Percentiles rank a stretch among this genome's conserved stretches.
phyloP scores from a whole-genome alignment of 2,113 vertebrate genomes.

The Larimichthys crocea region DNA sequence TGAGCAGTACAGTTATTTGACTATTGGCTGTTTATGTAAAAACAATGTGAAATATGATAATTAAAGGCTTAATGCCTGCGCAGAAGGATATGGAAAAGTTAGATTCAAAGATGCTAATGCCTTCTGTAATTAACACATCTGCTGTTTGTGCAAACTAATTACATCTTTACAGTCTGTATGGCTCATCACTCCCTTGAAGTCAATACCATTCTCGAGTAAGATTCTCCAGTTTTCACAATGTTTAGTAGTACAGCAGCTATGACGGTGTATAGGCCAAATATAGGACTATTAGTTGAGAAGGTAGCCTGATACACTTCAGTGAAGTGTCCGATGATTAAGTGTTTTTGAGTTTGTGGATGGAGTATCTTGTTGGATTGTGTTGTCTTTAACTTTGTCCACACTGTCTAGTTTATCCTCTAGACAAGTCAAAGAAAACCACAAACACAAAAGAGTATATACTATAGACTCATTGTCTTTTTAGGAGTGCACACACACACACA shows the following conservation, averaged over 20 bases:
- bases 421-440: neutral
- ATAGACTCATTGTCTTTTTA: neutral
- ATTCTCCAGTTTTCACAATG: neutral
- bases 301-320: neutral
- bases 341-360: neutral
- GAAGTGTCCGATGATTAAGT: neutral
- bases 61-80: neutral
- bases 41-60: neutral
- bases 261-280: neutral
- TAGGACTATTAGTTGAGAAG: neutral
- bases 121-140: conserved; percentile 24
- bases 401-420: neutral
- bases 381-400: neutral
- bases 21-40: neutral
- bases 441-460: neutral
- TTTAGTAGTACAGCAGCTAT: neutral
- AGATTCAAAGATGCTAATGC: conserved; percentile 5
- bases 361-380: neutral
- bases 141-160: conserved; percentile 11
- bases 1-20: neutral
- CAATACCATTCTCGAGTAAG: neutral
- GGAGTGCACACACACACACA: neutral
- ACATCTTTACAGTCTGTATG: neutral
- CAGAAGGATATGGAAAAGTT: neutral
- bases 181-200: neutral